Base-by-base conservation (phyloP, 2,113 vertebrate species). In the Eleginops maclovinus region DNA sequence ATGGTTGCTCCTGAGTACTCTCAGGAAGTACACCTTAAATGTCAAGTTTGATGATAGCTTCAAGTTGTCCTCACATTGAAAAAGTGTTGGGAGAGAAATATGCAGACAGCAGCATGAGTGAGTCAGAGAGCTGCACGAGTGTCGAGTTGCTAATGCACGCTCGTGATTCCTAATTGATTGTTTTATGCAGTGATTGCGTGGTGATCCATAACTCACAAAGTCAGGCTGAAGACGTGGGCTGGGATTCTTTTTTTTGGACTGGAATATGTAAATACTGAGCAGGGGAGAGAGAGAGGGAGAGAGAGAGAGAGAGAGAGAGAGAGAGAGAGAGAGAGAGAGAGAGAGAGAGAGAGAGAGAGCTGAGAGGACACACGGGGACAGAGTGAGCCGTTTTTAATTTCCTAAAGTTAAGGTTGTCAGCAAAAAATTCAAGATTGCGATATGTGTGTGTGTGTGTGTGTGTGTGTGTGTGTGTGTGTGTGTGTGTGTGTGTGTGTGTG, bases 201-300 rank as follows among this genome's bases (percentile, higher is more conserved):
- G 40, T 26, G 26, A 75, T 22, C 50, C 50, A 78, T 73, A 75
- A 77, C 58, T 85, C 63, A 63, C 56, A 19, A 19, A 74, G 56
- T 68, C 70, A 17, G 55, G 28, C 46, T 47, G 49, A 66, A 56
- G 49, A 24, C 3, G 46, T 55, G 46, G 65, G 75, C 1, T 77
- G 24, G 63, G n/a, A 21, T 11, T 43, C 36, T 61, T 44, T 17
- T 56, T 31, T 51, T 41, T 28, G 12, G 46, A 19, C 47, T 43
- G 17, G 3, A 22, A 51, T 68, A 40, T 63, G 19, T 16, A 28
- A 40, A 56, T 14, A 26, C 0, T 56, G 56, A 67, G 4, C 19
- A 64, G 41, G 36, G 7, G 12, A 36, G 7, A 31, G 31, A 31
- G 5, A 36, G 31, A 31, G 5, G 8, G 31, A 36, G 31, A 36